Conservation (phyloP, 2,113 vertebrate species). For the Myotis lucifugus region DNA sequence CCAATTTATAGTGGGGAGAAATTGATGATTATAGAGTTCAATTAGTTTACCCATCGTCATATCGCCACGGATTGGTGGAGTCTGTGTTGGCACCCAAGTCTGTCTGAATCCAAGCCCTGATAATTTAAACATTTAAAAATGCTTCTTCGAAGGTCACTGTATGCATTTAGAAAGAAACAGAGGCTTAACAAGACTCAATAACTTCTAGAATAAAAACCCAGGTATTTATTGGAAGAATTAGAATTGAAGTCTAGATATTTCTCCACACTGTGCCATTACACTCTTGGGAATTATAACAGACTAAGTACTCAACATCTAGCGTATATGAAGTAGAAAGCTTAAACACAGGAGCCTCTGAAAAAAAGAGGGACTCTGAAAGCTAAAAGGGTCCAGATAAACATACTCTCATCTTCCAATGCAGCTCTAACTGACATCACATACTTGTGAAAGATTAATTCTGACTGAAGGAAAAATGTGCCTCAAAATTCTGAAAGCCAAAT, state of each 20-base stretch:
- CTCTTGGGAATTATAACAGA: background rate
- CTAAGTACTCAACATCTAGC: background rate
- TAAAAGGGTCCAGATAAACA: background rate
- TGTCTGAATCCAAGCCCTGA: background rate
- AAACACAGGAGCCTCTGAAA: background rate
- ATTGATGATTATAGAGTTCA: background rate
- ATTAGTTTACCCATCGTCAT: background rate
- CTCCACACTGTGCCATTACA: background rate
- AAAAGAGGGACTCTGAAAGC: background rate
- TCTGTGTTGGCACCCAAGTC: background rate
- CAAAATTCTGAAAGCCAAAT: background rate
- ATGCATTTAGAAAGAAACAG: background rate
- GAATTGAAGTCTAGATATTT: background rate
- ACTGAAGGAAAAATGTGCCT: background rate
- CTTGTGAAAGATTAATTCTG: background rate
- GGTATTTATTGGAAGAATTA: background rate
- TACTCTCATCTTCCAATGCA: background rate
- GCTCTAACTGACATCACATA: background rate
- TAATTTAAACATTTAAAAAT: background rate
- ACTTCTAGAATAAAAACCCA: background rate
- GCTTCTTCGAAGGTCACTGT: background rate
- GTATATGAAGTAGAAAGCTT: background rate
- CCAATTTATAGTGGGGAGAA: background rate
- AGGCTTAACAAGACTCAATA: background rate
- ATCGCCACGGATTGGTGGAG: background rate